A percentile compares a stretch with the other conserved stretches of the same genome.
Evolutionary conservation across 2,113 vertebrate genomes (phyloP).

Genomic region (Drymodes brunneopygia): DNA sequence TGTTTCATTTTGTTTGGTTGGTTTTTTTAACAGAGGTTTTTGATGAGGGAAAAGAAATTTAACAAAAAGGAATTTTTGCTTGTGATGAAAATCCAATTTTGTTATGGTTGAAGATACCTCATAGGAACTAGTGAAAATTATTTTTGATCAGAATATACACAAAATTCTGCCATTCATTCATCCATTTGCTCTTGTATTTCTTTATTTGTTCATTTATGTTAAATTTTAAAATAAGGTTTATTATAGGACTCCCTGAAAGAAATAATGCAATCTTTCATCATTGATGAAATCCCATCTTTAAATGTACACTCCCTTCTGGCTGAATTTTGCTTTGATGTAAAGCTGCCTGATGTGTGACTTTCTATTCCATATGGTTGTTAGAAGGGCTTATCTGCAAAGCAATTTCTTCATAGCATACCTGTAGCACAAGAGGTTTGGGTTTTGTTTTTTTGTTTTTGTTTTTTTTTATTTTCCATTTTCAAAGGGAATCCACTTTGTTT

Average conservation of each 20-base stretch:
- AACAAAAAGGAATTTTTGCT: background rate
- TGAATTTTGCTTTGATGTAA: background rate
- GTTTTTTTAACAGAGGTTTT: background rate
- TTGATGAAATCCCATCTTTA: background rate
- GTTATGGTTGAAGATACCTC: background rate
- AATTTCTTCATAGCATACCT: background rate
- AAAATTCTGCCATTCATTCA: background rate
- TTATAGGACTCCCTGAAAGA: background rate
- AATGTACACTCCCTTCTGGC: background rate
- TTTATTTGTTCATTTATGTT: background rate
- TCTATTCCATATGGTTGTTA: background rate
- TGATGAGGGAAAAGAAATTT: background rate
- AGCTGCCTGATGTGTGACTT: background rate
- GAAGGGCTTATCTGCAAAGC: background rate
- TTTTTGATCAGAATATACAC: background rate
- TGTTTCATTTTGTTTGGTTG: background rate
- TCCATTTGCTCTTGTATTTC: background rate
- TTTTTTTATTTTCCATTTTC: background rate
- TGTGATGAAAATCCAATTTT: background rate
- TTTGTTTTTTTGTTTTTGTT: background rate
- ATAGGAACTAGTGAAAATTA: background rate
- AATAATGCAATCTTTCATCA: background rate
- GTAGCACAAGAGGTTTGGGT: background rate
- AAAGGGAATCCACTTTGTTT: background rate
- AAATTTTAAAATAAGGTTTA: background rate